Base-by-base conservation (phyloP, 2,113 vertebrate species). In the Lynx canadensis region DNA sequence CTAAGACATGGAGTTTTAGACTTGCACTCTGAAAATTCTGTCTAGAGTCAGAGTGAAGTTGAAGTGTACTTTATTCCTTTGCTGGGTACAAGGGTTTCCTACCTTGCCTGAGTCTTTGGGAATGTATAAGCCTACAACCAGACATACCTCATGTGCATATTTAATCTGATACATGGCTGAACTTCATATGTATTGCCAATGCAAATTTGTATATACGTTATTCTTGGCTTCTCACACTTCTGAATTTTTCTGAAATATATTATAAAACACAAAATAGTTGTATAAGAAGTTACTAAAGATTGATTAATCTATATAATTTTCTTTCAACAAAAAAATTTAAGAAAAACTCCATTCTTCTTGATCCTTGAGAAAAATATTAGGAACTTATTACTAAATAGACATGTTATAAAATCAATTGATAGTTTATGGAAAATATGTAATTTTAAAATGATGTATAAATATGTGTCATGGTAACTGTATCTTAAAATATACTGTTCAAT, bases 251-350 rank as follows among this genome's bases (percentile, higher is more conserved):
- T 13, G 74, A 96, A 97, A 97, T 96, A 83, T 5, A 78, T 63
- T 93, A 78, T 78, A 95, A 93, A 74, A 91, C n/a, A 65, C 50
- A 89, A 97, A 96, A 81, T 93, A 71, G 66, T 45, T 94, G 48
- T 76, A 63, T 80, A 93, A 81, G 87, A 57, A 97, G 68, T 79
- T 92, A 83, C 98, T 97, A 97, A 85, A 94, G 97, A 98, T 96
- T 98, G 97, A 98, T 97, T 97, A 98, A 98, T 95, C 79, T 94
- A 82, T 11, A 65, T 45, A 66, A 29, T 97, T 98, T 94, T 38
- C 55, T 94, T 97, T 94, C 96, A 96, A 97, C 48, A 97, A 95
- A 86, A 96, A 33, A 68, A 29, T 96, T 84, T 96, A 89, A 97
- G 66, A 18, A 97, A 98, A 94, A 90, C 50, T 55, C 4, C 7